Evolutionary conservation across 2,888 invertebrate genomes (phyloP).

Genomic region (Leucoma salicis): DNA sequence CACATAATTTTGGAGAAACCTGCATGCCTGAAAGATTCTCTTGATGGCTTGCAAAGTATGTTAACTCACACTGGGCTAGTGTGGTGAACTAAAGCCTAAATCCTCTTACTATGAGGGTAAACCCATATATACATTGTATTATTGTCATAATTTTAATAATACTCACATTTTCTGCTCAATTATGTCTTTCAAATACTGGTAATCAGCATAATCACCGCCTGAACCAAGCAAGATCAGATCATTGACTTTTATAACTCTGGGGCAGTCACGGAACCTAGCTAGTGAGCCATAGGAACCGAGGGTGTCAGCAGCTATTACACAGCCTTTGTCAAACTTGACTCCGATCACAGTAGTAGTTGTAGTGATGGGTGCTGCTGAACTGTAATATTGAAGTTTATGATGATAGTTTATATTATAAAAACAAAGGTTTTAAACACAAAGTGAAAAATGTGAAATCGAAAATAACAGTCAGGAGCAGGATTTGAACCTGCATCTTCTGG

Average conservation of each 20-base stretch:
- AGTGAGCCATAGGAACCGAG: conserved; percentile 97
- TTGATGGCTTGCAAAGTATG: no score
- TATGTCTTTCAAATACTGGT: conserved; percentile 92
- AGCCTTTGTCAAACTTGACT: conserved; percentile 92
- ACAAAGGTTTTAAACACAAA: no score
- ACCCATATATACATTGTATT: no score
- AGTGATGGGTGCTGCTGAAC: conserved; percentile 86
- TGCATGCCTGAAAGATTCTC: no score
- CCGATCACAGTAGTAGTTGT: conserved; percentile 97
- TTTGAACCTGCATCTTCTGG: no score
- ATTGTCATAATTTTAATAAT: background rate
- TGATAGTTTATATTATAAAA: no score
- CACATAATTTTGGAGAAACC: no score
- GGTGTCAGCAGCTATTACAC: conserved; percentile 95
- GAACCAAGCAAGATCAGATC: conserved; percentile 93
- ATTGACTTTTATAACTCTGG: conserved; percentile 94
- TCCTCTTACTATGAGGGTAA: no score
- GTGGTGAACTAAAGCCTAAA: no score
- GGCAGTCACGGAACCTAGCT: conserved; percentile 92
- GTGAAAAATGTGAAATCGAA: no score
- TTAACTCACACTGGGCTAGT: no score
- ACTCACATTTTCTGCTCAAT: conserved; percentile 93
- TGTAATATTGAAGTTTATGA: conserved; percentile 36
- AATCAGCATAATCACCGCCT: conserved; percentile 98
- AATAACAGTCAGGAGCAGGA: no score